phyloP scores from a whole-genome alignment of 2,797 vertebrate genomes.

The Hydrophis major region DNA sequence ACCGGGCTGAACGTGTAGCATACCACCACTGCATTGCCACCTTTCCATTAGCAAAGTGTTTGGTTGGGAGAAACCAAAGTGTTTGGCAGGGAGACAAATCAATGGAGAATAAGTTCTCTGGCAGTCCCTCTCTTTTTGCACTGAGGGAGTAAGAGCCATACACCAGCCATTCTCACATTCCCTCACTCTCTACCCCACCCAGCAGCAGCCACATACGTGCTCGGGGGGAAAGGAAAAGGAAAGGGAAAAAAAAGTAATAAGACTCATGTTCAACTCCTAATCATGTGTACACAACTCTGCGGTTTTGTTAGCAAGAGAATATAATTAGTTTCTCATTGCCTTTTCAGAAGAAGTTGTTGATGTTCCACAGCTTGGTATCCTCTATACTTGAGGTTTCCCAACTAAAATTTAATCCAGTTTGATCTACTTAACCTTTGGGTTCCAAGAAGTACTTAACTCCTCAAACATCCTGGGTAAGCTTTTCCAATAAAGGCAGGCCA shows the following conservation, averaged over 20 bases:
- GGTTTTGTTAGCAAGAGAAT: background rate
- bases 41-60: background rate
- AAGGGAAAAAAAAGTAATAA: background rate
- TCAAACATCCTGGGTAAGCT: conserved; percentile 24
- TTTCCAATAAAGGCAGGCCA: conserved; percentile 23
- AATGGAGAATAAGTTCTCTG: background rate
- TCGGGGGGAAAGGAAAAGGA: no score
- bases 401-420: background rate
- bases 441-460: background rate
- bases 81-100: background rate
- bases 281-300: background rate
- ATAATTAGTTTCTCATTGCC: background rate
- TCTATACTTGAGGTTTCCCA: background rate
- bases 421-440: background rate
- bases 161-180: background rate
- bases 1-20: no score
- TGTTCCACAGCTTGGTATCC: background rate
- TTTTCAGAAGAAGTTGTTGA: background rate
- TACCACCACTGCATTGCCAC: no score
- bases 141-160: background rate
- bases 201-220: background rate
- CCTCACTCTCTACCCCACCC: background rate
- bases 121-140: background rate
- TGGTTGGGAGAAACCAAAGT: no score
- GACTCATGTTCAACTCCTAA: background rate